Evolutionary conservation across 2,113 vertebrate species (phyloP).

Genomic region (Microtus oregoni): DNA sequence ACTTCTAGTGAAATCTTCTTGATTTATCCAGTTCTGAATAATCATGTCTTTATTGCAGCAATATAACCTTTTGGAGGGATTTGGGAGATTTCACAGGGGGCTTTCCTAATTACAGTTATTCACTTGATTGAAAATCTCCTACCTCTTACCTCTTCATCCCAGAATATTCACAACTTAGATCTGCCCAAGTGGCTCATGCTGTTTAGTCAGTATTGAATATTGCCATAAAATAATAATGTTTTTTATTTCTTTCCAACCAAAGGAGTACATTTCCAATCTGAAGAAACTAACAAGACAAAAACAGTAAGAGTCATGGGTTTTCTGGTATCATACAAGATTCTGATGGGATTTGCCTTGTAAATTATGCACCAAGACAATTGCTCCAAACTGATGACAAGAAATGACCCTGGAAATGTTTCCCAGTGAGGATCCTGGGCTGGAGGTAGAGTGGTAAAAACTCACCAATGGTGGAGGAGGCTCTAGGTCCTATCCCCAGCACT

Average conservation of each 20-base stretch:
- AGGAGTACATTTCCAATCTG: neutral
- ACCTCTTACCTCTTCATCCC: neutral
- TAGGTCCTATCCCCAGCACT: neutral
- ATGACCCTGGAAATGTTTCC: neutral
- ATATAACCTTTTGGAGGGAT: neutral
- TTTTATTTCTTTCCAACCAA: slow-evolving; percentile 35
- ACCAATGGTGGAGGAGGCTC: neutral
- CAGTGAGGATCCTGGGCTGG: neutral
- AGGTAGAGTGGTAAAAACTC: neutral
- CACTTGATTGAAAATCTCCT: slow-evolving; percentile 23
- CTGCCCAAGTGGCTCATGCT: neutral
- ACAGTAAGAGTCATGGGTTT: neutral
- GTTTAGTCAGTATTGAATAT: neutral
- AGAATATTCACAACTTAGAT: neutral
- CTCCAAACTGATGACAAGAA: neutral
- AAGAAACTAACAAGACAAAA: slow-evolving; percentile 33
- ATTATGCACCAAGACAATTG: neutral
- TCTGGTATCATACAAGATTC: neutral
- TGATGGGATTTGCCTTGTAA: neutral
- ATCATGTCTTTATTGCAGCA: neutral
- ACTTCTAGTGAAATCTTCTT: neutral
- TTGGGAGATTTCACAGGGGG: neutral
- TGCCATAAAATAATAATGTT: neutral
- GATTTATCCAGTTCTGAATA: neutral
- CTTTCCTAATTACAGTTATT: slow-evolving; percentile 26